phyloP scores from a whole-genome alignment of 1,140 invertebrate species.

The Drosophila miranda region DNA sequence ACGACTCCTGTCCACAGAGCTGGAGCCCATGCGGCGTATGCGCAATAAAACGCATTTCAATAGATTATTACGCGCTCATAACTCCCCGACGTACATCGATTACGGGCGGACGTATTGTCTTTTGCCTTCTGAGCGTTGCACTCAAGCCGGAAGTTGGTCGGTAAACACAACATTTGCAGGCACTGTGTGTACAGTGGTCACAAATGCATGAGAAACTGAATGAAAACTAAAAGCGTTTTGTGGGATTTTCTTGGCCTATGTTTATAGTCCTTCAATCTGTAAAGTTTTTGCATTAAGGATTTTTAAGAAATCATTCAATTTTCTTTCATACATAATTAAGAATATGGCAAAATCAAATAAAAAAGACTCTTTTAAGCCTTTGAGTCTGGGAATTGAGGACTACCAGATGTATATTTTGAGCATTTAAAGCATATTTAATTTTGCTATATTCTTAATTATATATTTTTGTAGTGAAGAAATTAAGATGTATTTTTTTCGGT shows the following conservation, averaged over 20 bases:
- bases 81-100: constrained; percentile 62
- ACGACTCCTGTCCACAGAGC: constrained; percentile 12
- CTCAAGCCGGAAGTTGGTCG: constrained; percentile 51
- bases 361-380: too few species aligned
- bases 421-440: too few species aligned
- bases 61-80: constrained; percentile 72
- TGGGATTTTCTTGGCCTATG: background rate
- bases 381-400: too few species aligned
- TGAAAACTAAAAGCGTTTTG: background rate
- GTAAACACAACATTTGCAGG: constrained; percentile 67
- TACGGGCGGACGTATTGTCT: constrained; percentile 35
- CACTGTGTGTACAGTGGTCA: constrained; percentile 31
- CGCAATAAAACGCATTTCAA: constrained; percentile 75
- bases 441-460: too few species aligned
- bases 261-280: too few species aligned
- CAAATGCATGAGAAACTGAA: background rate
- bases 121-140: constrained; percentile 39
- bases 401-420: too few species aligned
- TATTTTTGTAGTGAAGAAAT: too few species aligned
- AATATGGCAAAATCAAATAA: too few species aligned
- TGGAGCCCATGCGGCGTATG: constrained; percentile 49
- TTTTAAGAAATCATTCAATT: background rate
- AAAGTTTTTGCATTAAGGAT: too few species aligned
- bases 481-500: too few species aligned
- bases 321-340: too few species aligned